Evolutionary conservation across 2,113 vertebrate genomes (phyloP).

Genomic region (Seriola dumerili): DNA sequence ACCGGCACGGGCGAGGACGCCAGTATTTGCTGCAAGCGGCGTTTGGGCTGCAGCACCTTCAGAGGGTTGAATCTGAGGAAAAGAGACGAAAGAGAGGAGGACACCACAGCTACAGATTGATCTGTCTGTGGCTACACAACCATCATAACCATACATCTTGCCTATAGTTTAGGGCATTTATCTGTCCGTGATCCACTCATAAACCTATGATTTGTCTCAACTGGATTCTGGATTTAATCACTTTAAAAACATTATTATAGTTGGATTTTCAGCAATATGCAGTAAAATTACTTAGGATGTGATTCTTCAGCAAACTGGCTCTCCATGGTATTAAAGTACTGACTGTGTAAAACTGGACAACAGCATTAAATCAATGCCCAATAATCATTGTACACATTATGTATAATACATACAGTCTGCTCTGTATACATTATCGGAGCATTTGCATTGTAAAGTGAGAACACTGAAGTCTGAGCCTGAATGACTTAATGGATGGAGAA

Average conservation of each 20-base stretch:
- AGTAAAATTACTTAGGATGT: neutral
- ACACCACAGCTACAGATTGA: conserved; percentile 59
- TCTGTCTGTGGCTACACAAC: conserved; percentile 5
- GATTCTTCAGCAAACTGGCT: conserved; percentile 4
- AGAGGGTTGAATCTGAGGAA: conserved; percentile 87
- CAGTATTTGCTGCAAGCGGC: conserved; percentile 84
- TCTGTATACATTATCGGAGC: neutral
- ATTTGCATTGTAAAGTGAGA: conserved; percentile 5
- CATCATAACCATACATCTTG: neutral
- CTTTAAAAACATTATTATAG: neutral
- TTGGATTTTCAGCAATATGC: neutral
- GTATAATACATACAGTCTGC: no score
- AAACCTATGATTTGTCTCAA: neutral
- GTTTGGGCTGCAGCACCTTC: conserved; percentile 86
- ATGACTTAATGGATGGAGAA: conserved; percentile 15
- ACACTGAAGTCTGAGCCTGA: conserved; percentile 4
- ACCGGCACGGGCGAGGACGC: conserved; percentile 73
- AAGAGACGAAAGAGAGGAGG: conserved; percentile 70
- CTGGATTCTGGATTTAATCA: conserved; percentile 6
- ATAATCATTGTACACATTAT: neutral
- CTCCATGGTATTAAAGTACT: neutral
- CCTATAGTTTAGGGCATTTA: neutral
- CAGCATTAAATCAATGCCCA: neutral
- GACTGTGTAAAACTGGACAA: conserved; percentile 1
- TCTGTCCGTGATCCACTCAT: conserved; percentile 1